phyloP scores from a whole-genome alignment of 2,888 invertebrate genomes.

The Hedya salicella region DNA sequence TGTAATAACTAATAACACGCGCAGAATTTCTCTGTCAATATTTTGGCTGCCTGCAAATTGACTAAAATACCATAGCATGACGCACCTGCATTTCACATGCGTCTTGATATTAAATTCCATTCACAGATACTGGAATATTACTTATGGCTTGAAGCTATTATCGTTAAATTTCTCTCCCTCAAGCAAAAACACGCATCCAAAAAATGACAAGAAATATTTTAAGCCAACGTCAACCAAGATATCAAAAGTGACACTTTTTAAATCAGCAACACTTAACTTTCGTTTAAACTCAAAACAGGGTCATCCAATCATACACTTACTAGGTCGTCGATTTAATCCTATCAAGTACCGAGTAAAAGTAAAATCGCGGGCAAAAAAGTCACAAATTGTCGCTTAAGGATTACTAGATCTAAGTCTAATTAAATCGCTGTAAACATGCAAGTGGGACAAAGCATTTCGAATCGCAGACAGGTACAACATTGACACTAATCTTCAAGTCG shows the following conservation, averaged over 20 bases:
- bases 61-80: background rate
- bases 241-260: constrained; percentile 38
- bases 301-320: constrained; percentile 35
- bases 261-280: constrained; percentile 42
- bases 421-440: constrained; percentile 34
- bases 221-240: constrained; percentile 34
- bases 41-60: constrained; percentile 4
- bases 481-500: constrained; percentile 53
- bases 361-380: constrained; percentile 30
- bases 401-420: constrained; percentile 38
- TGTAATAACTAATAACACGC: constrained; percentile 41
- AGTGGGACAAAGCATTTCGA: constrained; percentile 44
- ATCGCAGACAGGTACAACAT: constrained; percentile 51
- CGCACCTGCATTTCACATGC: background rate
- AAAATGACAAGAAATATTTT: constrained; percentile 30
- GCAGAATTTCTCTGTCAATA: constrained; percentile 24
- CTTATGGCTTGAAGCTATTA: constrained; percentile 3
- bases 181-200: constrained; percentile 21
- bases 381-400: constrained; percentile 40
- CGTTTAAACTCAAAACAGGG: constrained; percentile 40
- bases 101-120: constrained; percentile 12
- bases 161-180: constrained; percentile 25
- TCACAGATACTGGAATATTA: constrained; percentile 20
- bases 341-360: constrained; percentile 40
- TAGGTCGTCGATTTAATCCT: constrained; percentile 43